Percentiles rank a stretch among this genome's conserved stretches.
Conservation (phyloP, 2,113 vertebrate species). For the Chloropsis cyanopogon region DNA sequence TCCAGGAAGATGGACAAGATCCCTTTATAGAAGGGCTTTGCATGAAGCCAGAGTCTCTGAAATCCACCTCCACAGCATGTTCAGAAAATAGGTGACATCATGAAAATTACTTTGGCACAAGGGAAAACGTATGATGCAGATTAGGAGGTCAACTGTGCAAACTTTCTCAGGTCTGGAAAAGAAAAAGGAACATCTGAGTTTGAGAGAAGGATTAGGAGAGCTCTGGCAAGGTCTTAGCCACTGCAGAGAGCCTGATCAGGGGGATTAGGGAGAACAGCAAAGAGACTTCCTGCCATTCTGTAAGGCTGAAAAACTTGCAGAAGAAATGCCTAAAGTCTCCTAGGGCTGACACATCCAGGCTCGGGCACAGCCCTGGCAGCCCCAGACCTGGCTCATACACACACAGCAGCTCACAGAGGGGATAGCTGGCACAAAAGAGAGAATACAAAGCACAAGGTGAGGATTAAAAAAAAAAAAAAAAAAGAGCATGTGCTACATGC, state of each 20-base stretch:
- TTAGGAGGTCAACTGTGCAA: neutral
- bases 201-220: neutral
- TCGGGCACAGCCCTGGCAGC: neutral
- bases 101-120: neutral
- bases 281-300: neutral
- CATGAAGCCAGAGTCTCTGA: neutral
- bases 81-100: neutral
- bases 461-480: neutral
- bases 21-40: neutral
- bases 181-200: neutral
- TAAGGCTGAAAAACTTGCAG: neutral
- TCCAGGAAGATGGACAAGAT: neutral
- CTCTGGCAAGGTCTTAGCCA: neutral
- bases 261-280: neutral
- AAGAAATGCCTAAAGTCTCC: neutral
- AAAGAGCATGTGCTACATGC: fast-evolving
- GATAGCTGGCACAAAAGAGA: neutral
- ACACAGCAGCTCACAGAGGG: neutral
- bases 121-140: neutral
- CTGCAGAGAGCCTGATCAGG: neutral
- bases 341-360: neutral
- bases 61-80: neutral
- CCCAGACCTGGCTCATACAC: neutral
- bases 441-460: neutral
- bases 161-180: neutral